Base-by-base conservation (phyloP, 2,797 vertebrate genomes). In the Melanotaenia maccullochi region DNA sequence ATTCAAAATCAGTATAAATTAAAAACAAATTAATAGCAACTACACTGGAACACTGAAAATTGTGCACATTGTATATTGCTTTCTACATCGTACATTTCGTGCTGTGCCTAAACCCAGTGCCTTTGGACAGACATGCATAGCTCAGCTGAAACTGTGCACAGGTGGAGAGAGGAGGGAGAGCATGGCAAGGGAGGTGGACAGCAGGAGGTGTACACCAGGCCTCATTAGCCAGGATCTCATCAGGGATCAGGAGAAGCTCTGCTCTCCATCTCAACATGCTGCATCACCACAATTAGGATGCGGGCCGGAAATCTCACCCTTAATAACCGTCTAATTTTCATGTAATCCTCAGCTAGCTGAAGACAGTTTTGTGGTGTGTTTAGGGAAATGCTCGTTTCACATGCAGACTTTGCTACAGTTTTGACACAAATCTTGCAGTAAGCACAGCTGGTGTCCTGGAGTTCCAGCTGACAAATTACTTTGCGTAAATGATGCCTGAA, bases 221-320 rank as follows among this genome's bases (percentile, higher is more conserved):
- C 85, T 91, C 89, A 91, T 92, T 91, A 92, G 79, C 82, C 75
- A 52, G 55, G 71, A 68, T 69, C 73, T 84, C 75, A 68, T 68
- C 4, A 52, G 84, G 84, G 79, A 85, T 3, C 6, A 54, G 56
- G 61, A 66, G 67, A 75, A 65, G 68, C 52, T 3, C 47, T 14
- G 76, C 84, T 82, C 60, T 84, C 76, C 77, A 77, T 85, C 83
- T 73, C 82, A 60, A 86, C 76, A 75, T 73, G 86, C 79, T 58
- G 76, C 81, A 81, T 84, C 75, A 25, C 73, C 70, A 74, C 85
- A 87, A 81, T 88, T 77, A 87, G 75, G 75, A 70, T 30, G 14
- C 51, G 70, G 40, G 64, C 42, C 73, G 60, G 57, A 70, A 76
- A 60, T 20, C 59, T 70, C 65, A 20, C 54, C 73, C 73, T 81